Evolutionary conservation across 2,797 vertebrate species (phyloP), one percentile per base, ranked within the genome.

Genomic region (Neosilurus hyrtlii): DNA sequence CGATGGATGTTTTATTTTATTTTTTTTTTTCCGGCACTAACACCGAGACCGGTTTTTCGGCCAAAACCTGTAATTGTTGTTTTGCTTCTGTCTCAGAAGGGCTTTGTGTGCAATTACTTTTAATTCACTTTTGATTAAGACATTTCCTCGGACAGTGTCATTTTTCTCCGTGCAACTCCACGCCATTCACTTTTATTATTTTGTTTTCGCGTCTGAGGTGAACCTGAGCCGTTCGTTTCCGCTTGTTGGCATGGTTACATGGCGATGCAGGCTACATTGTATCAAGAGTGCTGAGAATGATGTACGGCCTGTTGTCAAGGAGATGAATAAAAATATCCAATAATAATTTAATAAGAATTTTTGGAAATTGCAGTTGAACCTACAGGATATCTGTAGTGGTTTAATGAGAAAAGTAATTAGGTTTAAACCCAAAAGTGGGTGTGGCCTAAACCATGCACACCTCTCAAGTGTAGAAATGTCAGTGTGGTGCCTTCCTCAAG

Each of bases 101-200:
- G 16, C 3, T 12, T 57, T 8, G 24, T 9, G n/a, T 35, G 26
- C 56, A 35, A 74, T 74, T 57, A 20, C 14, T 1, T 74, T 35
- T 74, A 57, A 74, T 74, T 56, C 16, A 11, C 72, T 35, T 74
- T 74, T 35, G 24, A 74, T 56, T 57, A 20, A 18, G 26, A 74
- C 52, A 3, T 57, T 74, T 74, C 52, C 51, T 35, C 4, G 20
- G 56, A 74, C 51, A 15, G 14, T 35, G 8, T 20, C 0, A 2
- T 35, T 35, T 57, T 74, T 20, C 26, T 74, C 49, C 20, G 22
- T 6, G 2, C 70, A 52, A 9, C 52, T 72, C 49, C 7, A 24
- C 49, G 10, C 1, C 11, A 3, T 49, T 71, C 0, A 51, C 9
- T 18, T 10, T 11, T 12, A 2, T 30, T 20, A 43, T 73, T 74